These are phyloP conservation scores for Dinoponera quadriceps DNA, from an alignment of 1,140 invertebrate species.

Conservation along the genomic window DNA sequence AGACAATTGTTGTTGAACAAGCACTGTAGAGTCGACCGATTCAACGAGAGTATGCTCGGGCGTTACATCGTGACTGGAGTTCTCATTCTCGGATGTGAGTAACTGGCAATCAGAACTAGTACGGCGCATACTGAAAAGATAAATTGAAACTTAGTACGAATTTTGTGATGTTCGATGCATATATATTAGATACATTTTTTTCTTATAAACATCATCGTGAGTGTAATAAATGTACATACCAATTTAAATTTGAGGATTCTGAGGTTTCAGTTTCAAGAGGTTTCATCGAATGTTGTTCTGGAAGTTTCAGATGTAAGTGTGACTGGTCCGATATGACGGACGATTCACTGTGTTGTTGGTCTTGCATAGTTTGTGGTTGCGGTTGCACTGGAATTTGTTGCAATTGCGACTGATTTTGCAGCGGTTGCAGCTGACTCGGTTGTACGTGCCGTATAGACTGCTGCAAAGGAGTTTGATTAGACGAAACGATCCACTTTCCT, in stretches of 20 bases:
- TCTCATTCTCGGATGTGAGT: slow-evolving; percentile 81
- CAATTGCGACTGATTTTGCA: slow-evolving; percentile 68
- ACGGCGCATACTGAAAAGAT: slow-evolving; percentile 69
- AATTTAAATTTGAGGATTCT: slow-evolving; percentile 72
- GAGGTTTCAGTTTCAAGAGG: slow-evolving; percentile 74
- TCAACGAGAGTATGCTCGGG: slow-evolving; percentile 83
- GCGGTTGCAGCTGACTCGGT: slow-evolving; percentile 71
- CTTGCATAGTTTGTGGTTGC: slow-evolving; percentile 74
- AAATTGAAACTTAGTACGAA: slow-evolving; percentile 16
- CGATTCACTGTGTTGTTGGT: slow-evolving; percentile 68
- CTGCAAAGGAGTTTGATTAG: slow-evolving; percentile 74
- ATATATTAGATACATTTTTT: neutral
- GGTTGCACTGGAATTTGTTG: slow-evolving; percentile 73
- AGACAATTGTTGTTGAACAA: slow-evolving; percentile 78
- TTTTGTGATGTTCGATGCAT: neutral
- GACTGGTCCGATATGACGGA: slow-evolving; percentile 70
- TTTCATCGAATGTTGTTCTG: slow-evolving; percentile 73
- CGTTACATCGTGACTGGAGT: slow-evolving; percentile 83
- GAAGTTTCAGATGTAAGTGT: slow-evolving; percentile 78
- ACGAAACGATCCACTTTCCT: slow-evolving; percentile 76
- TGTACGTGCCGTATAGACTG: slow-evolving; percentile 76
- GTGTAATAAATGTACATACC: slow-evolving; percentile 43
- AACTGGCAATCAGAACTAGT: slow-evolving; percentile 82
- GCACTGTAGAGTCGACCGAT: slow-evolving; percentile 74
- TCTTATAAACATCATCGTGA: neutral